Percentiles rank a stretch among this genome's conserved stretches.
phyloP scores from a whole-genome alignment of 2,888 invertebrate species.

The Ptilodon capucinus region DNA sequence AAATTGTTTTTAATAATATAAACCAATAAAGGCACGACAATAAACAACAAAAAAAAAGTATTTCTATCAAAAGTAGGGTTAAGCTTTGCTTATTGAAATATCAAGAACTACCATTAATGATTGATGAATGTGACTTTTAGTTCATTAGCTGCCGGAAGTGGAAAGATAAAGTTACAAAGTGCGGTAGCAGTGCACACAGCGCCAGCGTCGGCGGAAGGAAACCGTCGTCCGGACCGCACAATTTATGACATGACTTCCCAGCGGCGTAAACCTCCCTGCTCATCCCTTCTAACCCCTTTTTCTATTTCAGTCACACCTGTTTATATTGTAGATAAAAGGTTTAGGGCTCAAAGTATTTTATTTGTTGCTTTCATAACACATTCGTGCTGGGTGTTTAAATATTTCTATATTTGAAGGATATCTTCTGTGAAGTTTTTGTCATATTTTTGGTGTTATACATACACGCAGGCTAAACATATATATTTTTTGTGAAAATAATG shows the following conservation, averaged over 20 bases:
- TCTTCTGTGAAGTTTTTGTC: too few relatives aligned
- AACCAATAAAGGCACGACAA: too few relatives aligned
- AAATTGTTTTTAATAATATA: too few relatives aligned
- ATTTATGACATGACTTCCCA: conserved; percentile 62
- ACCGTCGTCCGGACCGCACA: conserved; percentile 49
- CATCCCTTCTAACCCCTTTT: conserved; percentile 31
- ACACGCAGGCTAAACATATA: too few relatives aligned
- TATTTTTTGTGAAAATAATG: too few relatives aligned
- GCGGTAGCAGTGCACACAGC: conserved; percentile 20
- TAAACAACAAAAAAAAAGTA: too few relatives aligned
- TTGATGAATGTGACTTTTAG: too few relatives aligned
- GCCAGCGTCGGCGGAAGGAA: conserved; percentile 60
- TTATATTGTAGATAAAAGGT: background rate
- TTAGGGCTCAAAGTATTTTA: background rate
- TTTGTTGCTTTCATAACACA: background rate
- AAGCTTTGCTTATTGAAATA: too few relatives aligned
- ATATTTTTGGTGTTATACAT: too few relatives aligned
- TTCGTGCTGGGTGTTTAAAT: background rate
- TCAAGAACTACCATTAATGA: background rate
- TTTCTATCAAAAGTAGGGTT: too few relatives aligned
- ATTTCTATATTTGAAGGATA: too few relatives aligned
- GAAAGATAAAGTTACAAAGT: conserved; percentile 36
- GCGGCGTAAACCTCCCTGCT: conserved; percentile 36
- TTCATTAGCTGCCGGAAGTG: conserved; percentile 23
- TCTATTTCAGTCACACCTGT: conserved; percentile 22